Evolutionary conservation across 2,888 invertebrate species (phyloP), one percentile per base, ranked within the genome.

Genomic region (Pristionchus entomophagus): DNA sequence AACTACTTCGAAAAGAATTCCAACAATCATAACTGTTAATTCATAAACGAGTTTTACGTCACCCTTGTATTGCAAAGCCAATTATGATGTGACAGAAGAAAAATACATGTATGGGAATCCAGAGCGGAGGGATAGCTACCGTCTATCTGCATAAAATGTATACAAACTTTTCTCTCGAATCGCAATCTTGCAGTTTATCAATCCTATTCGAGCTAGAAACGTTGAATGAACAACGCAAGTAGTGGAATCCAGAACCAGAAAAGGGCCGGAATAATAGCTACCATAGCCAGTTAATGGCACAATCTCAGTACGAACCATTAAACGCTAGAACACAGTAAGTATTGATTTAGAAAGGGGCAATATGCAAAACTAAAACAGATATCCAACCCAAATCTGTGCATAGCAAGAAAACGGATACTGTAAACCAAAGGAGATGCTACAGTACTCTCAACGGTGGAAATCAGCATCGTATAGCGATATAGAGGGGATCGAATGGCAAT

Each of bases 361-460:
- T 69, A 26, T 73, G 38, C 41, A 26, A 73, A 73, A 73, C 73
- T 45, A 73, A 26, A 73, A 45, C 73, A 73, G 73, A 73, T 45
- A 41, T 45, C 73, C 73, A 73, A 73, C 73, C 38, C 73, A 73
- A 73, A 73, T 73, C 41, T 73, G 73, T 73, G 73, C 73, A 73
- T 73, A 73, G 73, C 73, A 73, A 73, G 73, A 73, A 41, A 73
- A 41, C 10, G 73, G 41, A 73, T 45, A 41, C 73, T n/a, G n/a
- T 73, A 26, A 45, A n/a, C 41, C 73, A 41, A 41, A 41, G 8
- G 41, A 73, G 22, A 26, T n/a, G 12, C n/a, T 56, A 56, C 29
- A 26, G 73, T 73, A 73, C 41, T 69, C 69, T 32, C 62, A 62
- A 62, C 69, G 38, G 38, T 35, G 38, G 38, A 35, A 38, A 4